Conservation (phyloP, 2,797 vertebrate genomes). For the Anolis apletophallus region DNA sequence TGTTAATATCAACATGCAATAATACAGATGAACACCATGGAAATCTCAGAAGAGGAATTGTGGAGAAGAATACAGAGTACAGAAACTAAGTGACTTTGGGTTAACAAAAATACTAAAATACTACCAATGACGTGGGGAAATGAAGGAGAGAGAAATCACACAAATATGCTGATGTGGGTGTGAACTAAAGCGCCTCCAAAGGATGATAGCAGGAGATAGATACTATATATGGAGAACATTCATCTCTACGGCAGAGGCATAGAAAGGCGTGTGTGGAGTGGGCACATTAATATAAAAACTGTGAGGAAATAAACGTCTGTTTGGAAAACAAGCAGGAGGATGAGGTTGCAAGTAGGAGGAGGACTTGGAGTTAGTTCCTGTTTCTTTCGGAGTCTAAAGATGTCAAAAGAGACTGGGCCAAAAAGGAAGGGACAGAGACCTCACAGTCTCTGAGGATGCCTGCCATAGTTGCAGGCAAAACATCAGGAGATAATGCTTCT, state of each 20-base stretch:
- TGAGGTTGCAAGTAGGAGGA: too few species aligned
- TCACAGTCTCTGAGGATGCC: too few species aligned
- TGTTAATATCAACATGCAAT: not conserved
- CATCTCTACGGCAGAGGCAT: too few species aligned
- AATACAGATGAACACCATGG: not conserved
- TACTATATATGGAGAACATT: conserved; percentile 6
- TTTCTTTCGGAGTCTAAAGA: not conserved
- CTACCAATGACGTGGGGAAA: not conserved
- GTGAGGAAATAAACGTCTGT: not conserved
- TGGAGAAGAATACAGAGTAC: not conserved
- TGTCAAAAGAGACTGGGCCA: not conserved
- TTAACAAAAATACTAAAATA: not conserved
- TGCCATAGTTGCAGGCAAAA: too few species aligned
- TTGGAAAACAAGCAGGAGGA: not conserved
- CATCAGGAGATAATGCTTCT: too few species aligned
- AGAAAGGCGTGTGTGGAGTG: not conserved
- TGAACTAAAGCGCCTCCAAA: not conserved
- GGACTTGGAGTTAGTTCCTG: not conserved
- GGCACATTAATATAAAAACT: not conserved
- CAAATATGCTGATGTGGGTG: not conserved
- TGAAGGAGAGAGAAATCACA: not conserved
- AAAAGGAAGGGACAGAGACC: too few species aligned
- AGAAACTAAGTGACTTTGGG: not conserved
- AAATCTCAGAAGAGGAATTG: not conserved
- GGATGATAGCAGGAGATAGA: not conserved